Evolutionary conservation across 2,797 vertebrate species (phyloP), one percentile per base, ranked within the genome.

Genomic region (Gallinago solitaria): DNA sequence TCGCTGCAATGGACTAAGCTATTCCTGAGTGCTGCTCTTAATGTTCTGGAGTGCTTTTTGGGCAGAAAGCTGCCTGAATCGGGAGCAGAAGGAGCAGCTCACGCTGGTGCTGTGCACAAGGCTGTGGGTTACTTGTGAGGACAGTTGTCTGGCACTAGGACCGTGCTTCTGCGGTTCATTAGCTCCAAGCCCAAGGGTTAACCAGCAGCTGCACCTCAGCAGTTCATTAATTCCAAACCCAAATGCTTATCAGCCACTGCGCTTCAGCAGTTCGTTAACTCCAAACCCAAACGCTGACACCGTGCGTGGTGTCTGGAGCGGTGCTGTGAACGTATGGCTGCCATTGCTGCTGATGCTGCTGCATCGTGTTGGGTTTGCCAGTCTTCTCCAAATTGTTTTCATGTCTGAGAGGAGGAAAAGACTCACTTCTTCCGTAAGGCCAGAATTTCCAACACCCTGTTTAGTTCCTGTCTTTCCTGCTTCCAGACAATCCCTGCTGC

Each of bases 291-390:
- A 7, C 3, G 7, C 19, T 60, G 5, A 3, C 47, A 12, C 16
- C 0, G 11, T 24, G 25, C 8, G 15, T 14, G 9, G n/a, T 50
- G 14, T 8, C 11, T 20, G 13, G 37, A 61, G 9, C 9, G 60
- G 10, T 51, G n/a, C 23, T 27, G 2, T 69, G 51, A 28, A 7
- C 0, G 0, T 28, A 5, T 24, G 12, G 43, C 77, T 67, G 12
- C 53, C 24, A 1, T 0, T 6, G 60, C 35, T 63, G 27, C 2
- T 41, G 69, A 32, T 37, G 76, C 53, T 41, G 6, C 48, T 51
- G 4, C 16, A 4, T 48, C 25, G 3, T 2, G 3, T 3, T 18
- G 63, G 37, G 35, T 25, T 82, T 53, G 39, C 24, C 71, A 25
- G 18, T 39, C 75, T 50, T 60, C n/a, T 5, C 43, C 64, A 59